Percentiles rank a stretch among this genome's conserved stretches.
Conservation (phyloP, 2,113 vertebrate species). For the Etheostoma cragini region DNA sequence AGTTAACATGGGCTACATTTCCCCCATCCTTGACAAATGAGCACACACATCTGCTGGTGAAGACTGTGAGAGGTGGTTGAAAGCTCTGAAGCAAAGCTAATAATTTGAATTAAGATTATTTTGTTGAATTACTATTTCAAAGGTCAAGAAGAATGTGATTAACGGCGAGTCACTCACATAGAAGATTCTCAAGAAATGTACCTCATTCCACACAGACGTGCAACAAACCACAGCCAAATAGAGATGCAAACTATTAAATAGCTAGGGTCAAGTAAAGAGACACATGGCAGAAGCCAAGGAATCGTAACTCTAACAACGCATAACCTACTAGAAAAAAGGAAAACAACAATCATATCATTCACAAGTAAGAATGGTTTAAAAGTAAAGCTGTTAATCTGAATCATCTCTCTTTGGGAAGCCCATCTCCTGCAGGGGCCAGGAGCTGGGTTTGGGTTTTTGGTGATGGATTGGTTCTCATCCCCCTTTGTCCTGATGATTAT, state of each 20-base stretch:
- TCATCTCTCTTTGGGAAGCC: neutral
- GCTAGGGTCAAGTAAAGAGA: neutral
- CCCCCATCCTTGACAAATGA: too few species aligned
- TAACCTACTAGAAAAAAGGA: neutral
- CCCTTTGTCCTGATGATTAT: constrained; percentile 43
- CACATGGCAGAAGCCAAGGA: neutral
- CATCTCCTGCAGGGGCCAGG: constrained; percentile 13
- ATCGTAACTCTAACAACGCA: neutral
- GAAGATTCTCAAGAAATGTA: neutral
- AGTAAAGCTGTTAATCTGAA: neutral
- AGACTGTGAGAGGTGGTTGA: too few species aligned
- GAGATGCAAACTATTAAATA: neutral
- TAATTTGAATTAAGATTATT: too few species aligned
- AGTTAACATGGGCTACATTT: too few species aligned
- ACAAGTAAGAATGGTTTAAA: neutral
- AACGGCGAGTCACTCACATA: neutral
- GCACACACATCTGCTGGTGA: too few species aligned
- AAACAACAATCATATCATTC: neutral
- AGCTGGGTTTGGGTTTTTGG: neutral
- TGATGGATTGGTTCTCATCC: neutral
- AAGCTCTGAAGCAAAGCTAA: too few species aligned
- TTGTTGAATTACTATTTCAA: too few species aligned
- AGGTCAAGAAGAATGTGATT: neutral
- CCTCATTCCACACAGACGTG: neutral
- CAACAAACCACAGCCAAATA: neutral